Base-by-base conservation (phyloP, 2,797 vertebrate species). In the Mus minutoides region DNA sequence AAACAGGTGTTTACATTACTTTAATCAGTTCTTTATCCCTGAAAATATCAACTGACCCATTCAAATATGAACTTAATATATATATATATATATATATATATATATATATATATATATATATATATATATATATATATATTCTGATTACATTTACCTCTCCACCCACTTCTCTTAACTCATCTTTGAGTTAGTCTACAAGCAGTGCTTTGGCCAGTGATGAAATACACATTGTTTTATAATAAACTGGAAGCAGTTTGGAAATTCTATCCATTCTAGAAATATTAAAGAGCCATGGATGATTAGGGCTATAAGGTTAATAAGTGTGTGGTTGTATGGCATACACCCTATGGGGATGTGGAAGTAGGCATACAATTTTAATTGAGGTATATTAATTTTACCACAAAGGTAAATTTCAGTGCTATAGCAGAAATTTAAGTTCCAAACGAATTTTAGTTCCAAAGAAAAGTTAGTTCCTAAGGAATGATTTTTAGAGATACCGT, bases 331-430 rank as follows among this genome's bases (percentile, higher is more conserved):
- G 40, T 34, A 88, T 88, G 64, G 56, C 3, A 24, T 49, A 0
- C 0, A 83, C 14, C 31, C 76, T 13, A 10, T 69, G 80, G 6
- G 21, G 31, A 84, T 13, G 12, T 58, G 80, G 4, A 24, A 80
- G 31, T 56, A 92, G 21, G 31, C 2, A 22, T 88, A 52, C 58
- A 88, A 46, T 87, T 95, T 76, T 92, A 46, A 64, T 54, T 88
- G 54, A 94, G 7, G 43, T 78, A 54, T 91, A n/a, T 54, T 88
- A 43, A 34, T 67, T 92, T 85, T 93, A 88, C 91, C 54, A 73
- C 43, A 69, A 92, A 2, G 5, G 5, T 77, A 17, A 31, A 24
- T 94, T 88, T 94, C 77, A 77, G n/a, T 56, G 34, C 31, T 96
- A 0, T 31, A 43, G 67, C 67, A 19, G 7, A 75, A 16, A 71